Evolutionary conservation across 2,113 vertebrate genomes (phyloP), one percentile per base, ranked within the genome.

Genomic region (Tetrao urogallus): DNA sequence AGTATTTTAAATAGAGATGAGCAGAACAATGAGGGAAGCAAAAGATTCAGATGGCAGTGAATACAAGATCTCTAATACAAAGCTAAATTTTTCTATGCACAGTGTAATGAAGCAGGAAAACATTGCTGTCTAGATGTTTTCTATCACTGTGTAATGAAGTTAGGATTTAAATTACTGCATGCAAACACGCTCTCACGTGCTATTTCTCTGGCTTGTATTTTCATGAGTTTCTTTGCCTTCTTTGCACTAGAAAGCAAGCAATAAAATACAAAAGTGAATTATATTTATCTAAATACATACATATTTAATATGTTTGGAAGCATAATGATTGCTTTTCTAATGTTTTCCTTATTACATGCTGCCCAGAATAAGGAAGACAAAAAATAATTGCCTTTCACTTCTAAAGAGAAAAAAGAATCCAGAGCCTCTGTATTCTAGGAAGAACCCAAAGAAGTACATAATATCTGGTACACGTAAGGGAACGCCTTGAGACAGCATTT

Each of bases 21-120:
- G 50, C 63, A 71, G 78, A 71, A 95, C 93, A 96, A 93, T 95
- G 84, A 81, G 66, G 75, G 71, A 92, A 25, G 60, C 36, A 25
- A 83, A 84, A 48, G 54, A 86, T 85, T 72, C 25, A 45, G 50
- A 67, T 47, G 40, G 56, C 74, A 86, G 63, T 91, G 69, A 94
- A 69, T 88, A 25, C 43, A 66, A 86, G 75, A 50, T 69, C 40
- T 45, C 38, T 24, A 88, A 72, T 21, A 78, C 15, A 78, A 76
- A 83, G 40, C 73, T 88, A 24, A 32, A 0, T 36, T 77, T 79
- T 94, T 84, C 76, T 88, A 40, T 69, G 43, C 40, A 52, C 30
- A 25, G n/a, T 20, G 21, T 88, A 76, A 81, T 78, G 82, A 60
- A 81, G 38, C 36, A 71, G 13, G 47, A 11, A 18, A 81, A 24